Evolutionary conservation across 1,140 invertebrate species (phyloP).

Genomic region (Caenorhabditis tropicalis): DNA sequence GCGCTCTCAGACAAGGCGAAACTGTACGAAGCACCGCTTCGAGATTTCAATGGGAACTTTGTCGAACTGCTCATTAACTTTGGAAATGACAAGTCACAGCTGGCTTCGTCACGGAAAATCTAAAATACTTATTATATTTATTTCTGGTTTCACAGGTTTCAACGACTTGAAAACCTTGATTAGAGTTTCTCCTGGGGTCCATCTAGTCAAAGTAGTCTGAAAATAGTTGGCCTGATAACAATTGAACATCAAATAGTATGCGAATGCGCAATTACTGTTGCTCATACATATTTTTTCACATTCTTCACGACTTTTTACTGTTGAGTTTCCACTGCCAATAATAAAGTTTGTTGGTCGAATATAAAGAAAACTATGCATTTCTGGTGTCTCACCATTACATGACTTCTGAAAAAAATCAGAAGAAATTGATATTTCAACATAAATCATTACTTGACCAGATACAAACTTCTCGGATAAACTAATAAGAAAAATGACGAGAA

Average conservation of each 20-base stretch:
- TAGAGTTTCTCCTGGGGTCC: too few species aligned
- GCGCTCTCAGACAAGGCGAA: background rate
- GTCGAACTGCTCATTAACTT: background rate
- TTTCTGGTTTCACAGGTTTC: too few species aligned
- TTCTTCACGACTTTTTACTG: background rate
- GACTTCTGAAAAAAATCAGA: background rate
- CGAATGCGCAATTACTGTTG: background rate
- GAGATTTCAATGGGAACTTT: background rate
- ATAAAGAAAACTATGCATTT: background rate
- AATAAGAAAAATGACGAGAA: too few species aligned
- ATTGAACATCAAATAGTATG: too few species aligned
- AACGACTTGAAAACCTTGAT: too few species aligned
- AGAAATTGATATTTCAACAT: background rate
- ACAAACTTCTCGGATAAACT: too few species aligned
- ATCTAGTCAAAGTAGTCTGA: background rate
- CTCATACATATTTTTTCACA: background rate
- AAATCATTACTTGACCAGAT: background rate
- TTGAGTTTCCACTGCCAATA: background rate
- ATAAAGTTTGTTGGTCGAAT: background rate
- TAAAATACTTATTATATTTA: background rate
- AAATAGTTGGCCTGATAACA: background rate
- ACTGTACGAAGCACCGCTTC: background rate
- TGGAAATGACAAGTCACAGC: background rate
- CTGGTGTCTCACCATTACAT: background rate
- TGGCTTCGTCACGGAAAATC: background rate